Percentiles rank a stretch among this genome's conserved stretches.
Conservation (phyloP, 2,113 vertebrate genomes). For the Cinclus cinclus region DNA sequence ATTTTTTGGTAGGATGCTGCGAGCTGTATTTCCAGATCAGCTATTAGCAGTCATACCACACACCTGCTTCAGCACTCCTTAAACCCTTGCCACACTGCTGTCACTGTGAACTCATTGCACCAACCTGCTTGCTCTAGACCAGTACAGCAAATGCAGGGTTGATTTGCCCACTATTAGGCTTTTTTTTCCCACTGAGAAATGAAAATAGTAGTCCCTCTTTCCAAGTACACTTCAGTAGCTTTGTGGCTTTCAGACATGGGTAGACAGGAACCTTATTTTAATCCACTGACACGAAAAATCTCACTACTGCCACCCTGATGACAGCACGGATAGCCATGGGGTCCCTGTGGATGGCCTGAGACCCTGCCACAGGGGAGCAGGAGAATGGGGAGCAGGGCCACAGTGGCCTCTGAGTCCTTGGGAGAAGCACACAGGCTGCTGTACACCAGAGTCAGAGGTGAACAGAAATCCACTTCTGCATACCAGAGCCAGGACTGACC, state of each 20-base stretch:
- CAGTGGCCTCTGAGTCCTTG: neutral
- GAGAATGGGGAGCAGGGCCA: neutral
- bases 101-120: neutral
- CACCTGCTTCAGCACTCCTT: neutral
- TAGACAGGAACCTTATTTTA: neutral
- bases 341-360: neutral
- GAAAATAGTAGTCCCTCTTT: neutral
- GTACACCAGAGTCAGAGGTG: accelerated
- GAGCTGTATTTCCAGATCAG: accelerated
- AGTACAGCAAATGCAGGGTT: neutral
- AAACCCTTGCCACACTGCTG: neutral
- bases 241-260: neutral
- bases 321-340: neutral
- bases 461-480: neutral
- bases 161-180: neutral
- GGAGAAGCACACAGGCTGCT: neutral
- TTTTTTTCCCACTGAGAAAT: neutral
- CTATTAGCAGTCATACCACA: neutral
- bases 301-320: neutral
- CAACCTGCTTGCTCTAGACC: neutral
- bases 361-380: neutral
- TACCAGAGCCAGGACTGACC: neutral
- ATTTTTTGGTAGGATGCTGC: neutral
- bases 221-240: neutral
- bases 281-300: neutral